These are phyloP conservation scores for Trissolcus basalis DNA, from an alignment of 1,140 invertebrate species.

Conservation along the genomic window DNA sequence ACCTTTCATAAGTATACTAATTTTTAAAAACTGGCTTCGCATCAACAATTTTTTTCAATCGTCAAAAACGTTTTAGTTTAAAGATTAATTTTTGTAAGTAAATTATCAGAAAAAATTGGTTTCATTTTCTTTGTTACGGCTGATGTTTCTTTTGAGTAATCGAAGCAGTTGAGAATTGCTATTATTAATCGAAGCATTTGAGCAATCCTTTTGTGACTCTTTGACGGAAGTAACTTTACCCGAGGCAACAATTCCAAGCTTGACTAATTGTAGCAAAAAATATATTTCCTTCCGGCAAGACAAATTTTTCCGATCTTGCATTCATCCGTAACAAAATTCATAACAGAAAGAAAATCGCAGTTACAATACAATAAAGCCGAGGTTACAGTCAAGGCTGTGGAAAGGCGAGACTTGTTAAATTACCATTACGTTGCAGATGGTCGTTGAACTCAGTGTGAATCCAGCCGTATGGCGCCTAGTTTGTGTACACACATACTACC, in stretches of 20 bases:
- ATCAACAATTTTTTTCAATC: too few species aligned
- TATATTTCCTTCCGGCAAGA: slow-evolving; percentile 17
- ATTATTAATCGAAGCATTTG: too few species aligned
- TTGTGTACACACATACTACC: slow-evolving; percentile 15
- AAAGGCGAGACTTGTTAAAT: slow-evolving; percentile 54
- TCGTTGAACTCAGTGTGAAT: slow-evolving; percentile 53
- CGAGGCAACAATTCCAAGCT: too few species aligned
- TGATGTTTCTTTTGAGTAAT: too few species aligned
- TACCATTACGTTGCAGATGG: slow-evolving; percentile 44
- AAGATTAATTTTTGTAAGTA: too few species aligned
- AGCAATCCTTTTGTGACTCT: too few species aligned
- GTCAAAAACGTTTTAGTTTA: too few species aligned
- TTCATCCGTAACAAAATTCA: slow-evolving; percentile 28
- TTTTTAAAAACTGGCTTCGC: too few species aligned
- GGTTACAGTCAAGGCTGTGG: slow-evolving; percentile 54
- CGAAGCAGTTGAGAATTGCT: too few species aligned
- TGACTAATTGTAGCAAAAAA: neutral
- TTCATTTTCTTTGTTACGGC: too few species aligned
- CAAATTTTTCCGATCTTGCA: slow-evolving; percentile 32
- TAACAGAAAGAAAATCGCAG: slow-evolving; percentile 43
- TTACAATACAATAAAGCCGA: slow-evolving; percentile 44
- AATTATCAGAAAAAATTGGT: too few species aligned
- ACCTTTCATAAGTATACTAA: too few species aligned
- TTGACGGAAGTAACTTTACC: neutral
- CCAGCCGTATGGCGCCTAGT: slow-evolving; percentile 31